Base-by-base conservation (phyloP, 2,888 invertebrate genomes). In the Oeneis ivallda region DNA sequence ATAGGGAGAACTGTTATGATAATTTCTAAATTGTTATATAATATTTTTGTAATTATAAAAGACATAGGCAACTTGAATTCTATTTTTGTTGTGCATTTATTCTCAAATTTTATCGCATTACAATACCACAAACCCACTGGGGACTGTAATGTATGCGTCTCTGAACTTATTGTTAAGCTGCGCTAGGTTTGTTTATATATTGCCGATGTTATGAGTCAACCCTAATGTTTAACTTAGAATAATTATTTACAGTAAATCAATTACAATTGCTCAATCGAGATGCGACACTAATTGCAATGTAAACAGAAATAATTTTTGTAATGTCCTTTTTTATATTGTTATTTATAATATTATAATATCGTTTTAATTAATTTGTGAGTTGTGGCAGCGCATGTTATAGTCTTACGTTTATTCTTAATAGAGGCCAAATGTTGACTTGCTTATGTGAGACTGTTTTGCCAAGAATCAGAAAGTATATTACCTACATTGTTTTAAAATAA, bases 341-440 rank as follows among this genome's bases (percentile, higher is more conserved):
- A 85, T 89, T 87, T 89, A 87, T 88, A 84, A 85, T 85, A 87
- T 87, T 82, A 86, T 85, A 26, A 26, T 26, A n/a, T 87, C 84
- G 84, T 84, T 87, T 87, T 75, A 82, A 82, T 87, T 86, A 79
- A 80, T 87, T 89, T 90, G 88, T 88, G 89, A 91, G 88, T 88
- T 83, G 87, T 84, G 92, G 91, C 92, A 91, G 90, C 89, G 89
- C 89, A 92, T 91, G 89, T 89, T 91, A 75, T 74, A 89, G 85
- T 85, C 85, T 85, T 91, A 87, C 84, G 86, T 89, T 90, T 83
- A 89, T 87, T 89, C 82, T 85, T 89, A 91, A 88, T 89, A 90
- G 88, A 91, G 91, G 92, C 92, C 92, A 92, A 92, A 92, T 92
- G 91, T 92, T 90, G 91, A 92, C 91, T 92, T 92, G 92, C 92